Base-by-base conservation (phyloP, 2,888 invertebrate species). In the Lacanobia oleracea region DNA sequence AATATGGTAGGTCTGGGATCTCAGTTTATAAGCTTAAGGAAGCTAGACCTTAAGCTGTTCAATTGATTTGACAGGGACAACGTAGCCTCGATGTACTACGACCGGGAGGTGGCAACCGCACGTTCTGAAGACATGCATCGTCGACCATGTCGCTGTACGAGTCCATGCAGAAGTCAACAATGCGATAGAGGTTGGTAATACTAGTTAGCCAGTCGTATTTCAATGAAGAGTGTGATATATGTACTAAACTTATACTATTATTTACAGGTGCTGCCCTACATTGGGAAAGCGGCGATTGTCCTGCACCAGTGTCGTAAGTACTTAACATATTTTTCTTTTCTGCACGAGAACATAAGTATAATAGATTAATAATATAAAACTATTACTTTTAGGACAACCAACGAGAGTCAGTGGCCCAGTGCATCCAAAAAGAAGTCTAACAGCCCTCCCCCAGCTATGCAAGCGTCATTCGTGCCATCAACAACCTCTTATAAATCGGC, bases 61-160 rank as follows among this genome's bases (percentile, higher is more conserved):
- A 21, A 70, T 78, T 72, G 9, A 67, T 64, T 85, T 87, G 33
- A 57, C 83, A 94, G 95, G 94, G 93, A 94, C 71, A 95, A 94
- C 68, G 81, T 95, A 40, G 65, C 90, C 12, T 90, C 93, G 2
- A 85, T 92, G 83, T 88, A 92, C 77, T 89, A 89, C 62, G 68
- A 87, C 50, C 86, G 76, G 51, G 75, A 83, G 33, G 74, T 54
- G 23, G 14, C 57, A 54, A 62, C 50, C 10, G 64, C 40, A 18
- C 59, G 50, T 27, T 66, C 75, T 18, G 65, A 66, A 21, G 59
- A 74, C 3, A 16, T 33, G 10, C 56, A 67, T 12, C 23, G 16
- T 50, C 63, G 60, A 43, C 33, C 62, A 4, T 60, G 85, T 74
- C 71, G 51, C 21, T 84, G 84, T 73, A 71, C 59, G 65, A 80